Base-by-base conservation (phyloP, 2,797 vertebrate genomes). In the Phoeniculus purpureus region DNA sequence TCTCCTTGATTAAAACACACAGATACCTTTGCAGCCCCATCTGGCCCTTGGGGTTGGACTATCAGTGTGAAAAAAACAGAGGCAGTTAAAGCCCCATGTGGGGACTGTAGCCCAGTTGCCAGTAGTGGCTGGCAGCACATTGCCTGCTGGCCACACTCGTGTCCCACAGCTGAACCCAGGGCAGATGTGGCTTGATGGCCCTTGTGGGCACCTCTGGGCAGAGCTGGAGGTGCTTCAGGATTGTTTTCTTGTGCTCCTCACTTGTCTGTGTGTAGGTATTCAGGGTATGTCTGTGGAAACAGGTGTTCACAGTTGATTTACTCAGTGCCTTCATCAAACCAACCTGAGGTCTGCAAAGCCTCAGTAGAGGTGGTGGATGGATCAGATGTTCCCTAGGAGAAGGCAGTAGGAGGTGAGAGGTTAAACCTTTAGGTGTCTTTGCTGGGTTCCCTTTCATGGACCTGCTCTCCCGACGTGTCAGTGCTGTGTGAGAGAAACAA, bases 131-230 rank as follows among this genome's bases (percentile, higher is more conserved):
- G 29, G 29, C 16, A 72, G 32, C 48, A 48, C 20, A 48, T 12
- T 48, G 37, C 50, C 37, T 48, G 48, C 47, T 70, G 56, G 15
- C 48, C 37, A 2, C 17, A 32, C 20, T 47, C 31, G 34, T 20
- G n/a, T 85, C 31, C 43, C 43, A n/a, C 29, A 23, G 25, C n/a
- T 81, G 66, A 34, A 47, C 52, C 32, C 17, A 10, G 15, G 12
- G n/a, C 61, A 72, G n/a, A 54, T 1, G 1, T 12, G 10, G n/a
- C 60, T 78, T 4, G 5, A 5, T 23, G 48, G 59, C n/a, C n/a
- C 10, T 68, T 37, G 71, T 0, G 0, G 59, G 79, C 45, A 34
- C 19, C 1, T 23, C n/a, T 20, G 43, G 55, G 27, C 37, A 54
- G 48, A 4, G 2, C 31, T 85, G 32, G 65, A 26, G 55, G 48